Conservation (phyloP, 2,113 vertebrate species). For the Ceuthmochares aereus region DNA sequence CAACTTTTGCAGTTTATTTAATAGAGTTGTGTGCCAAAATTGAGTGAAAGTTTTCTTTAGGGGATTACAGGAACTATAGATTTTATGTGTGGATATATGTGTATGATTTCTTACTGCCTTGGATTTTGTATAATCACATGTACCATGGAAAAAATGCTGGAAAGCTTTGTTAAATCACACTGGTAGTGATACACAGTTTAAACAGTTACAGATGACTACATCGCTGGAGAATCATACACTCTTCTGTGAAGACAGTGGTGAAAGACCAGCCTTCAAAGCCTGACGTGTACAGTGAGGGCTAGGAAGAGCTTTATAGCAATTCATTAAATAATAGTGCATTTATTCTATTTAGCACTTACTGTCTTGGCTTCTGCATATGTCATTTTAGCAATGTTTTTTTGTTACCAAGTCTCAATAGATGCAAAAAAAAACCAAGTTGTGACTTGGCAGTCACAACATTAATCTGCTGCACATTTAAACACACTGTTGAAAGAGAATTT, state of each 20-base stretch:
- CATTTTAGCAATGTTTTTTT: neutral
- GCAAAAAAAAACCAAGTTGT: neutral
- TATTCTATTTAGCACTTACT: neutral
- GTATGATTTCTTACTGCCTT: neutral
- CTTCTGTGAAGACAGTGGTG: neutral
- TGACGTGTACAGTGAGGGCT: neutral
- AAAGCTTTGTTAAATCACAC: neutral
- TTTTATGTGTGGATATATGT: neutral
- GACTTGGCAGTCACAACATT: constrained; percentile 16
- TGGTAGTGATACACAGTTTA: neutral
- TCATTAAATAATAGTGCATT: neutral
- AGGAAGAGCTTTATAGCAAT: neutral
- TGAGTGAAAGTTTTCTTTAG: neutral
- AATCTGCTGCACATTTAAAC: constrained; percentile 6
- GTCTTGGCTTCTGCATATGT: neutral
- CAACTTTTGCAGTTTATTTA: neutral
- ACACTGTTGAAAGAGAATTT: constrained; percentile 47
- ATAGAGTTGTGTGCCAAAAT: neutral
- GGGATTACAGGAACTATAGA: neutral
- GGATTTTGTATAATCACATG: neutral
- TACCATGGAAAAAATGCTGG: neutral
- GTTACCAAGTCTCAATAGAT: neutral
- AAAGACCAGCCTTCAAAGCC: neutral
- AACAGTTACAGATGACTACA: neutral
- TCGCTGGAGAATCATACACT: neutral